Conservation (phyloP, 2,888 invertebrate genomes). For the Caenorhabditis sp. region DNA sequence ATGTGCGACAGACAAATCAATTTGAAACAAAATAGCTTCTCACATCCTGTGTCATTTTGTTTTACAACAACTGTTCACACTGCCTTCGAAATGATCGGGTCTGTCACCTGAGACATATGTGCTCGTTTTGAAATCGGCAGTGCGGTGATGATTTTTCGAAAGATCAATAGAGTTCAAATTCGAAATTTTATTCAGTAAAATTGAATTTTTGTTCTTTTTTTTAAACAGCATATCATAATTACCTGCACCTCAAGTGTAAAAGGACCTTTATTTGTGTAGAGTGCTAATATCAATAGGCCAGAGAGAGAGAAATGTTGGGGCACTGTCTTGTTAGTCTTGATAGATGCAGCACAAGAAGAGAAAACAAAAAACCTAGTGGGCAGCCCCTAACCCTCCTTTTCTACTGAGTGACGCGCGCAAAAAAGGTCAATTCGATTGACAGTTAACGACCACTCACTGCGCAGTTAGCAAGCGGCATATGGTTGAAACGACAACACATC, state of each 20-base stretch:
- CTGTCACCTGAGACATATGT: slow-evolving; percentile 41
- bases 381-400: no score
- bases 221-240: no score
- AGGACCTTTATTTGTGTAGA: slow-evolving; percentile 10
- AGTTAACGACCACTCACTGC: slow-evolving; percentile 5
- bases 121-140: slow-evolving; percentile 25
- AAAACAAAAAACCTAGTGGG: slow-evolving; percentile 25
- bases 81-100: slow-evolving; percentile 17
- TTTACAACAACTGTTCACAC: slow-evolving; percentile 59
- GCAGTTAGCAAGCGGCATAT: slow-evolving; percentile 7
- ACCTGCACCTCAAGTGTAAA: no score
- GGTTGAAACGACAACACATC: slow-evolving; percentile 43
- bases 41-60: slow-evolving; percentile 49
- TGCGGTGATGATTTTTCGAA: slow-evolving; percentile 20
- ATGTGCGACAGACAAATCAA: slow-evolving; percentile 49
- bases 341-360: slow-evolving; percentile 1
- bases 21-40: slow-evolving; percentile 58
- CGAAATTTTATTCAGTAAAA: background rate
- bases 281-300: slow-evolving; percentile 20
- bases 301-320: background rate
- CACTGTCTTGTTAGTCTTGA: background rate
- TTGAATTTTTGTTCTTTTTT: no score
- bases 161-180: no score
- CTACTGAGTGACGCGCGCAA: slow-evolving; percentile 22
- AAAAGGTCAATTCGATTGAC: slow-evolving; percentile 36